A percentile compares a stretch with the other conserved stretches of the same genome.
phyloP scores from a whole-genome alignment of 2,113 vertebrate species.

The Emydura subglobosa region DNA sequence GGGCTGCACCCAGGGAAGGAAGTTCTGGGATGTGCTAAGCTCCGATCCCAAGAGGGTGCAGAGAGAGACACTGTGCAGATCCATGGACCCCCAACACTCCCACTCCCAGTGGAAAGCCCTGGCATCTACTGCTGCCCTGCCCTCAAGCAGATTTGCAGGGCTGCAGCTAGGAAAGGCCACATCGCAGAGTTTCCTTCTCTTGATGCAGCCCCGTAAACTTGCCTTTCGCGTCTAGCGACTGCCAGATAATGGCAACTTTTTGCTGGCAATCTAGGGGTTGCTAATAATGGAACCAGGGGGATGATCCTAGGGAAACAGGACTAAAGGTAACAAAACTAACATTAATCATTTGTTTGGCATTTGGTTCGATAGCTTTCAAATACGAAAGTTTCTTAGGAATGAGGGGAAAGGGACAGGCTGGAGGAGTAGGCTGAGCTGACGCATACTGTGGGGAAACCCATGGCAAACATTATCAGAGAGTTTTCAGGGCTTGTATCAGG shows the following conservation, averaged over 20 bases:
- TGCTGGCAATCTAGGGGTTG: not conserved
- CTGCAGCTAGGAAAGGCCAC: not conserved
- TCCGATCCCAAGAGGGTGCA: not conserved
- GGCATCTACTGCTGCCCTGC: too few species aligned
- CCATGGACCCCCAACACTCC: too few species aligned
- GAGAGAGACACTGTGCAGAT: not conserved
- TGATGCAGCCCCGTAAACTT: not conserved
- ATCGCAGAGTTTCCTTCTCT: not conserved
- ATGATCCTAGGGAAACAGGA: not conserved
- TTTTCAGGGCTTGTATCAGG: not conserved
- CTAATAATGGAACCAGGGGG: not conserved
- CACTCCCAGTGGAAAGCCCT: not conserved
- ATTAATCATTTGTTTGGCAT: not conserved
- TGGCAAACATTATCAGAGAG: not conserved
- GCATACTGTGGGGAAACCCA: not conserved
- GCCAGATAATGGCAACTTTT: not conserved
- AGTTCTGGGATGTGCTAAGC: not conserved
- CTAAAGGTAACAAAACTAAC: not conserved
- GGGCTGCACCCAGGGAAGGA: not conserved
- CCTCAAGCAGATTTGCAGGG: not conserved
- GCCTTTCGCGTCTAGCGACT: not conserved
- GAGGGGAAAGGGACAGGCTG: not conserved
- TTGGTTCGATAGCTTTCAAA: not conserved
- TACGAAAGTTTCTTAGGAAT: not conserved
- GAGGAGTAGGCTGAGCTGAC: not conserved